Percentiles rank a stretch among this genome's conserved stretches.
Conservation (phyloP, 2,888 invertebrate genomes). For the Onthophagus sagittarius region DNA sequence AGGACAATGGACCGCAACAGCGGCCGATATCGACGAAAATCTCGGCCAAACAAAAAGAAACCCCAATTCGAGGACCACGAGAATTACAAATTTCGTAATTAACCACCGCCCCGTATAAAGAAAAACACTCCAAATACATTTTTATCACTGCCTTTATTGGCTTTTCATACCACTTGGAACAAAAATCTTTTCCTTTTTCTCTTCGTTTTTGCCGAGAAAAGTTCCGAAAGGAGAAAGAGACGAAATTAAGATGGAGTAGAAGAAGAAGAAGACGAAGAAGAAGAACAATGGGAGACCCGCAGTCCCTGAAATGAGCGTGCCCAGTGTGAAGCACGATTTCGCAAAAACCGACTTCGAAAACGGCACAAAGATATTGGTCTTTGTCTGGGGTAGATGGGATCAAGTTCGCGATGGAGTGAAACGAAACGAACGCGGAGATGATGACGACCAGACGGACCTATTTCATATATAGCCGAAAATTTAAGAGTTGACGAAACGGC, state of each 20-base stretch:
- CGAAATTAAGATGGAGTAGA: too few relatives aligned
- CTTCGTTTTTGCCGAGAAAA: too few relatives aligned
- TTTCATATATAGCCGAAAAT: not conserved
- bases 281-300: not conserved
- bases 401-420: not conserved
- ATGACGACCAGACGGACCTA: not conserved
- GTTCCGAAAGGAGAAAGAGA: too few relatives aligned
- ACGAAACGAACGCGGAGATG: not conserved
- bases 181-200: too few relatives aligned
- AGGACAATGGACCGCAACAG: not conserved
- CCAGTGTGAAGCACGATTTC: not conserved
- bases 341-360: not conserved
- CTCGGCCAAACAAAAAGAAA: not conserved
- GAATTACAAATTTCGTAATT: not conserved
- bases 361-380: too few relatives aligned
- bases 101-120: not conserved
- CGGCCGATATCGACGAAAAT: not conserved
- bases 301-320: not conserved
- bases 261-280: too few relatives aligned
- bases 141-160: not conserved
- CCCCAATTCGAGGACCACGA: not conserved
- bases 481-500: not conserved
- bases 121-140: not conserved
- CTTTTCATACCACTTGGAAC: not conserved
- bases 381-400: too few relatives aligned